Conservation (phyloP, 2,888 invertebrate genomes). For the Linyphia triangularis region DNA sequence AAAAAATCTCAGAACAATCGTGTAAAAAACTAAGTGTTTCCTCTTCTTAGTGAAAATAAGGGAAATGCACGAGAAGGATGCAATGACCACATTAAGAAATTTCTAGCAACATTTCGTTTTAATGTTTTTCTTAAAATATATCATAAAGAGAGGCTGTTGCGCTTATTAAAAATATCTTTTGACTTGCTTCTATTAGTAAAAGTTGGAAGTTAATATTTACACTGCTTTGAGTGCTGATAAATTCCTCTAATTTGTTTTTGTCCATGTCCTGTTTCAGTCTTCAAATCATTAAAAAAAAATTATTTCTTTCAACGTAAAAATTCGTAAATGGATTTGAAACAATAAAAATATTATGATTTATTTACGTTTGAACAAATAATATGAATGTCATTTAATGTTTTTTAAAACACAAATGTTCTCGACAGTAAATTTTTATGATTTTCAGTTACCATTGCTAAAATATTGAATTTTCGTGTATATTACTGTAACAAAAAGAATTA, state of each 20-base stretch:
- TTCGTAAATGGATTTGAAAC: background rate
- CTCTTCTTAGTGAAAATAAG: slow-evolving; percentile 6
- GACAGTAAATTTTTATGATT: too few species aligned
- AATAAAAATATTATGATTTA: background rate
- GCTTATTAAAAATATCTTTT: slow-evolving; percentile 52
- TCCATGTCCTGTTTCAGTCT: background rate
- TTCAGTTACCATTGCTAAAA: too few species aligned
- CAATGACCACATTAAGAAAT: slow-evolving; percentile 30
- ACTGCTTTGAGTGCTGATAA: slow-evolving; percentile 3
- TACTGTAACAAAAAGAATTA: too few species aligned
- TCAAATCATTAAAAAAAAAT: background rate
- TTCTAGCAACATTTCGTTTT: background rate
- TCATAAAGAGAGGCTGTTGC: slow-evolving; percentile 28
- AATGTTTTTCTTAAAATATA: slow-evolving; percentile 26
- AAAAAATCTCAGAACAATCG: slow-evolving; percentile 30
- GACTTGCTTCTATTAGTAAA: slow-evolving; percentile 42
- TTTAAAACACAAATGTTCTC: background rate
- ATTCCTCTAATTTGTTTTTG: background rate
- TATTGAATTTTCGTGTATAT: too few species aligned
- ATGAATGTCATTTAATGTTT: background rate
- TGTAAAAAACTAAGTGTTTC: slow-evolving; percentile 23
- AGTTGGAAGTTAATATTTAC: slow-evolving; percentile 48
- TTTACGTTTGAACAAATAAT: background rate
- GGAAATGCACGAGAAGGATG: slow-evolving; percentile 1
- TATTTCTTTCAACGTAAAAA: background rate